Percentiles rank a stretch among this genome's conserved stretches.
Evolutionary conservation across 2,113 vertebrate genomes (phyloP).

Genomic region (Bucco capensis): DNA sequence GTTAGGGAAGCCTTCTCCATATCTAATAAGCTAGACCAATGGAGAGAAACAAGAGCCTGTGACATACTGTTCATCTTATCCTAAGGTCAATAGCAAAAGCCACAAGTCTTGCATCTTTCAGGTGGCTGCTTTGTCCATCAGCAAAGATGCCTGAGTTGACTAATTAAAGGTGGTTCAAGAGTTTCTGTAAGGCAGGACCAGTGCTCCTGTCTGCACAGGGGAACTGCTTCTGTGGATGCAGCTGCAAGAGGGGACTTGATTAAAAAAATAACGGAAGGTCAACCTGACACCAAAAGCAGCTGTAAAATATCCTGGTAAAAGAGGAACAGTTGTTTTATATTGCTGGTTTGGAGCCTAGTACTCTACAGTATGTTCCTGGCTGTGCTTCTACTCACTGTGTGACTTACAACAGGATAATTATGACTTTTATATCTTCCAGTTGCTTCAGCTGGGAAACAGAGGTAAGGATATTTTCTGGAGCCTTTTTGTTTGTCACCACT

Average conservation of each 20-base stretch:
- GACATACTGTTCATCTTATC: background rate
- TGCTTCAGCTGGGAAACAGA: background rate
- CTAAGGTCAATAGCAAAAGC: background rate
- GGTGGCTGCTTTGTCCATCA: background rate
- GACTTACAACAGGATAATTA: background rate
- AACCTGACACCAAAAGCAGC: background rate
- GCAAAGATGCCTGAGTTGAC: background rate
- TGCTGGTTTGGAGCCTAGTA: background rate
- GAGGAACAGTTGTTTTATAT: constrained; percentile 16
- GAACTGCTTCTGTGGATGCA: background rate
- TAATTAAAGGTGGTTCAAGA: background rate
- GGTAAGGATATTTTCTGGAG: background rate
- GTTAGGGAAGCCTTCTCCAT: background rate
- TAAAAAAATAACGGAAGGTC: background rate
- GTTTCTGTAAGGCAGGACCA: background rate
- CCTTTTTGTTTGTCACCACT: background rate
- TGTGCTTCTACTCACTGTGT: background rate
- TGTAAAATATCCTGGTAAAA: background rate
- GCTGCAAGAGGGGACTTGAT: background rate
- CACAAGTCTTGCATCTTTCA: background rate
- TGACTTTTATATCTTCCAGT: constrained; percentile 20
- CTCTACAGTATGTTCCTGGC: background rate
- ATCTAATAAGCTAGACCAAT: too few species aligned
- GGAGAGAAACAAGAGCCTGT: background rate
- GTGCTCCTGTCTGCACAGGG: background rate